A percentile compares a stretch with the other conserved stretches of the same genome.
Conservation (phyloP, 2,113 vertebrate genomes). For the Zingel zingel region DNA sequence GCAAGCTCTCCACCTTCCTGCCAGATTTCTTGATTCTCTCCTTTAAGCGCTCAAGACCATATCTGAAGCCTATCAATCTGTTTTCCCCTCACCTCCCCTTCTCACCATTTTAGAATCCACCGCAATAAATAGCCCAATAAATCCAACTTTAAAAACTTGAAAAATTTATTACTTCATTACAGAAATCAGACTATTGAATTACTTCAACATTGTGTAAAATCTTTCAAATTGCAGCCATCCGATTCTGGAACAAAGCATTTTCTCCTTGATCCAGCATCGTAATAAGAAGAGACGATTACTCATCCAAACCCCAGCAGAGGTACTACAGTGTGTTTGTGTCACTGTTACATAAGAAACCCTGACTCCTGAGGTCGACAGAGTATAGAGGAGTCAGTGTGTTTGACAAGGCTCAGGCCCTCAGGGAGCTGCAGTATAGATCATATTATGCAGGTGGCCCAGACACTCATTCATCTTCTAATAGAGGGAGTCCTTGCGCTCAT, state of each 20-base stretch:
- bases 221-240: background rate
- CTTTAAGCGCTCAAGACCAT: background rate
- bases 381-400: constrained; percentile 51
- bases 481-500: constrained; percentile 7
- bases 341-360: constrained; percentile 52
- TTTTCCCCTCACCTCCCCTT: background rate
- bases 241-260: background rate
- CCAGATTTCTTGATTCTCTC: constrained; percentile 1
- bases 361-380: constrained; percentile 3
- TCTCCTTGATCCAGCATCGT: background rate
- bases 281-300: constrained; percentile 53
- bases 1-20: background rate
- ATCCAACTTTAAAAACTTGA: background rate
- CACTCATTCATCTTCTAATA: constrained; percentile 25
- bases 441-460: constrained; percentile 36
- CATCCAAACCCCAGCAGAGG: constrained; percentile 43
- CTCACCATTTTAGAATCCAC: background rate
- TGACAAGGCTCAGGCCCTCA: constrained; percentile 31
- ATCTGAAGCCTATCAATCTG: background rate
- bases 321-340: constrained; percentile 45
- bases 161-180: background rate
- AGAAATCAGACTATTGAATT: background rate
- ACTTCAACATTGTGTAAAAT: background rate
- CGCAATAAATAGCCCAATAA: background rate
- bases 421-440: constrained; percentile 30